Conservation (phyloP, 2,888 invertebrate species). For the Linyphia triangularis region DNA sequence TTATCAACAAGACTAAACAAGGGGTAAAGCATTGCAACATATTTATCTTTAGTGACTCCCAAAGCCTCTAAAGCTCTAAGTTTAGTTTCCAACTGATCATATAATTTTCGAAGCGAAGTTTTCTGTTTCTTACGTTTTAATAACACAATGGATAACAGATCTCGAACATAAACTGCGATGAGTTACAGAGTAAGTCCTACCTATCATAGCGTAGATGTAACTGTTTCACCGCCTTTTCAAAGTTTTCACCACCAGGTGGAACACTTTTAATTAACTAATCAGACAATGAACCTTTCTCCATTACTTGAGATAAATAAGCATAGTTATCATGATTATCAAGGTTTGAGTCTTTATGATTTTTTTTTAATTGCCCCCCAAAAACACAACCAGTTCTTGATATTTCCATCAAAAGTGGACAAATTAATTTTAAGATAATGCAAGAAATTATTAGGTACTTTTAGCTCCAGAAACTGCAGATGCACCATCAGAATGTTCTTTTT, state of each 20-base stretch:
- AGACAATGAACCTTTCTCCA: conserved; percentile 6
- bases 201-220: neutral
- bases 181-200: conserved; percentile 18
- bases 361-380: conserved; percentile 30
- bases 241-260: neutral
- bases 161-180: conserved; percentile 18
- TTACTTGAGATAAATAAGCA: conserved; percentile 25
- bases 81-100: no score
- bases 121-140: neutral
- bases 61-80: neutral
- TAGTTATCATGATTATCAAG: conserved; percentile 17
- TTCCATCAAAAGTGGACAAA: no score
- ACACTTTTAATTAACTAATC: conserved; percentile 39
- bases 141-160: conserved; percentile 6
- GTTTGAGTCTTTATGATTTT: conserved; percentile 27
- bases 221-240: conserved; percentile 25
- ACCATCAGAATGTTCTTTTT: no score
- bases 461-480: no score
- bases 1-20: no score
- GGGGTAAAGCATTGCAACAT: conserved; percentile 12
- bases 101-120: no score
- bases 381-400: conserved; percentile 40
- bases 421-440: no score
- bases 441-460: no score
- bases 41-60: neutral